Base-by-base conservation (phyloP, 2,888 invertebrate genomes). In the Lasioglossum lativentre region DNA sequence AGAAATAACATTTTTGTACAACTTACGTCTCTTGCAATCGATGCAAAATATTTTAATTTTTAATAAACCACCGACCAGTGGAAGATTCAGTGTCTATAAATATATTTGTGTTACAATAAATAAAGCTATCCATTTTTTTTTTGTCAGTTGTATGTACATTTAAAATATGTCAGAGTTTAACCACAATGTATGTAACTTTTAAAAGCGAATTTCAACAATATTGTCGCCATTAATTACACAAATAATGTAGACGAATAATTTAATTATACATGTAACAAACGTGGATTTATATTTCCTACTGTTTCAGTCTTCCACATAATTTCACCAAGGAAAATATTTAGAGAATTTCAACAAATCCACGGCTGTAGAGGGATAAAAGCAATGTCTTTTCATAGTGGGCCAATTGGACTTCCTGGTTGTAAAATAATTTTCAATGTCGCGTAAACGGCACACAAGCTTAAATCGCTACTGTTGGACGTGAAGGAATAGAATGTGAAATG, bases 401-500 rank as follows among this genome's bases (percentile, higher is more conserved):
- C 4, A 56, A 56, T n/a, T n/a, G 12, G 23, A n/a, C 12, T n/a
- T n/a, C n/a, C 12, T 12, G 12, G n/a, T n/a, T 56, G 56, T 56
- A 56, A 56, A n/a, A 56, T n/a, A 56, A n/a, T 56, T n/a, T 56
- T n/a, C n/a, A n/a, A n/a, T n/a, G 23, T 19, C 34, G 66, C 66
- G 19, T 30, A 66, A 66, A 66, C 30, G 30, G 8, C n/a, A n/a
- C 8, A 8, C 3, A 2, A 19, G 66, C 34, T 23, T 38, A 23
- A 30, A 30, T 63, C 16, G 63, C 16, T 8, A 30, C 16, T 8
- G 30, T 34, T 19, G 30, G 16, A 63, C 30, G 34, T 30, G 27
- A 30, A 52, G 63, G 59, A 63, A 47, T n/a, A 23, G 70, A 59
- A 73, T 59, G 23, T 27, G 59, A 71, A 40, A 56, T 59, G 80